These are phyloP conservation scores for Leucopsar rothschildi DNA, from an alignment of 2,113 vertebrate genomes.

Conservation along the genomic window DNA sequence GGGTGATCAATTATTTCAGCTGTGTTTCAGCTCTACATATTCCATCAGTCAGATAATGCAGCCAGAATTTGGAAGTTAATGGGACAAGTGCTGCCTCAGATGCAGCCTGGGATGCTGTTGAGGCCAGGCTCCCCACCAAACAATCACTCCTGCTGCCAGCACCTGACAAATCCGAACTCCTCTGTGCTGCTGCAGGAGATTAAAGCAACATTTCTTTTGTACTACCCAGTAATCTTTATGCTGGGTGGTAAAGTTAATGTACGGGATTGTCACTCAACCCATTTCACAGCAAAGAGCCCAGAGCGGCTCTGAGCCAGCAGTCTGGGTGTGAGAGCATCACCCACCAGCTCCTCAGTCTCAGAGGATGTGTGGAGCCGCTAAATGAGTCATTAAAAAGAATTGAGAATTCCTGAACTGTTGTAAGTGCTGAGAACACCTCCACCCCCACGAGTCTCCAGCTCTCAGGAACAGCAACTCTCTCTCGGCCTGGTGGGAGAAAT, in stretches of 20 bases:
- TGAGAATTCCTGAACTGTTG: neutral
- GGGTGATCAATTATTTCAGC: neutral
- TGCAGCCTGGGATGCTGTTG: neutral
- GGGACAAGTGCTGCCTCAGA: neutral
- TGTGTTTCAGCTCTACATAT: neutral
- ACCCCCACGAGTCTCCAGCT: neutral
- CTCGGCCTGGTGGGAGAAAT: neutral
- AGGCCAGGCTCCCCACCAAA: neutral
- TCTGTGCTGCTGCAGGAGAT: slow-evolving; percentile 4
- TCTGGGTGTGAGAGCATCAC: neutral
- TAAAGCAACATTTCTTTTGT: slow-evolving; percentile 62
- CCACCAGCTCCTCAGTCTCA: neutral
- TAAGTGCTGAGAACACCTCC: neutral
- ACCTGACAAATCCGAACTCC: slow-evolving; percentile 1
- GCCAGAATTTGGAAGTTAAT: slow-evolving; percentile 25
- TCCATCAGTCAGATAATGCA: neutral
- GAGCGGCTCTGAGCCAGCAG: neutral
- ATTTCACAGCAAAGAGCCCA: slow-evolving; percentile 8
- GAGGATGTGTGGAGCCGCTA: neutral
- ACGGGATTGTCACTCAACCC: slow-evolving; percentile 26
- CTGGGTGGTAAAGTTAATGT: slow-evolving; percentile 56
- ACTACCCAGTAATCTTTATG: slow-evolving; percentile 45
- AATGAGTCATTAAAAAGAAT: neutral
- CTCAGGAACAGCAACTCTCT: neutral
- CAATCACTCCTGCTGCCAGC: slow-evolving; percentile 37